Percentiles rank a stretch among this genome's conserved stretches.
These are phyloP conservation scores for Phoenicopterus ruber DNA, from an alignment of 2,113 vertebrate genomes.

Conservation along the genomic window DNA sequence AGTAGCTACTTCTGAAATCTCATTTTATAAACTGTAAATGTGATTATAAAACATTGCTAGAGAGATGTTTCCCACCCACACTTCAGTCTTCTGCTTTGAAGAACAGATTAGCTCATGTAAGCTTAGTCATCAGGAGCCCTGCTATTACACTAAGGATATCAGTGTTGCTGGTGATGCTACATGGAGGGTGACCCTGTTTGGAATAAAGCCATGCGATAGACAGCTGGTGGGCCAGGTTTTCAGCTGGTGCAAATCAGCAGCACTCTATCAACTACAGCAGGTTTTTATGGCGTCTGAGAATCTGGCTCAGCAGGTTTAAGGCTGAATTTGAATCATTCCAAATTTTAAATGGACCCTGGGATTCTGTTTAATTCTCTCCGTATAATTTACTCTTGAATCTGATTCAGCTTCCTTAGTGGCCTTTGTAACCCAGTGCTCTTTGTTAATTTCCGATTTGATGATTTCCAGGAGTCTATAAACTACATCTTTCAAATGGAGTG, in stretches of 20 bases:
- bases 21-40: not conserved
- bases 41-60: not conserved
- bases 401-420: not conserved
- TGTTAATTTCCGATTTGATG: not conserved
- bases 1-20: constrained; percentile 7
- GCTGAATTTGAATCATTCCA: not conserved
- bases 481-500: not conserved
- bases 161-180: not conserved
- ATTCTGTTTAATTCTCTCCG: not conserved
- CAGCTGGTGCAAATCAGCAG: not conserved
- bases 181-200: not conserved
- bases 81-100: not conserved
- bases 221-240: not conserved
- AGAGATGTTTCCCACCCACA: not conserved
- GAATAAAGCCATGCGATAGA: not conserved
- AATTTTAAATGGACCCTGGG: not conserved
- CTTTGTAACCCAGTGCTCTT: not conserved
- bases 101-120: not conserved
- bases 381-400: not conserved
- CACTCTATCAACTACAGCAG: not conserved
- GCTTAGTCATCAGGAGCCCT: not conserved
- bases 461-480: not conserved
- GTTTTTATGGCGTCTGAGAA: not conserved
- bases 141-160: not conserved
- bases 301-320: not conserved